Evolutionary conservation across 64 coral and sea anemone genomes (phyloP).

Genomic region (Dendronephthya gigantea): DNA sequence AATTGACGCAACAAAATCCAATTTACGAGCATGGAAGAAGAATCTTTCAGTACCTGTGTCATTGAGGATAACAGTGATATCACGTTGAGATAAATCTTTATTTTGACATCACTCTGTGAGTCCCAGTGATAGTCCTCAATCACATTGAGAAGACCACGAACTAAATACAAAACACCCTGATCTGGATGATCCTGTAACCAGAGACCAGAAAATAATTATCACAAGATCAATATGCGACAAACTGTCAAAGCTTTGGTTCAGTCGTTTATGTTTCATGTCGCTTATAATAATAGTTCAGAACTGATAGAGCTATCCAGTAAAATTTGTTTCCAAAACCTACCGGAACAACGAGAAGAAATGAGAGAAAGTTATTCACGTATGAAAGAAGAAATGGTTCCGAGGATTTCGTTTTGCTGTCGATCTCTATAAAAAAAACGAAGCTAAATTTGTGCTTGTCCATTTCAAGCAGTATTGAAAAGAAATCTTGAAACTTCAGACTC

Average conservation of each 20-base stretch:
- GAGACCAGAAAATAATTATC: too few relatives aligned
- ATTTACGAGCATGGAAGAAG: too few relatives aligned
- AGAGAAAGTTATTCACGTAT: slow-evolving; percentile 78
- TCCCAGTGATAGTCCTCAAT: slow-evolving; percentile 90
- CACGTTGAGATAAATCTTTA: slow-evolving; percentile 76
- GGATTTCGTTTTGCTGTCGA: slow-evolving; percentile 73
- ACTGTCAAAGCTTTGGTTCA: not conserved
- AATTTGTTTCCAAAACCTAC: slow-evolving; percentile 26
- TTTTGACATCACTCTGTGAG: slow-evolving; percentile 74
- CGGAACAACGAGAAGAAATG: slow-evolving; percentile 74
- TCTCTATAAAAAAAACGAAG: slow-evolving; percentile 44
- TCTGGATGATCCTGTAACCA: slow-evolving; percentile 97
- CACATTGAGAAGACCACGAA: slow-evolving; percentile 75
- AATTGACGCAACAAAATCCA: too few relatives aligned
- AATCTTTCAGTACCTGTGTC: slow-evolving; percentile 51
- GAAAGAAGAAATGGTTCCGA: slow-evolving; percentile 66
- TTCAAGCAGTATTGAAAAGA: not conserved
- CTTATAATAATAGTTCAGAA: not conserved
- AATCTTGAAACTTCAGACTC: not conserved
- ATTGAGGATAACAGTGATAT: slow-evolving; percentile 66
- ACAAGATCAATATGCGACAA: too few relatives aligned
- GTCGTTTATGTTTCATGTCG: not conserved
- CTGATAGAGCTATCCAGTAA: too few relatives aligned
- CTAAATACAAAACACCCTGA: slow-evolving; percentile 68
- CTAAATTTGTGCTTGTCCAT: not conserved